phyloP scores from a whole-genome alignment of 2,888 invertebrate species.

The Seira musarum region DNA sequence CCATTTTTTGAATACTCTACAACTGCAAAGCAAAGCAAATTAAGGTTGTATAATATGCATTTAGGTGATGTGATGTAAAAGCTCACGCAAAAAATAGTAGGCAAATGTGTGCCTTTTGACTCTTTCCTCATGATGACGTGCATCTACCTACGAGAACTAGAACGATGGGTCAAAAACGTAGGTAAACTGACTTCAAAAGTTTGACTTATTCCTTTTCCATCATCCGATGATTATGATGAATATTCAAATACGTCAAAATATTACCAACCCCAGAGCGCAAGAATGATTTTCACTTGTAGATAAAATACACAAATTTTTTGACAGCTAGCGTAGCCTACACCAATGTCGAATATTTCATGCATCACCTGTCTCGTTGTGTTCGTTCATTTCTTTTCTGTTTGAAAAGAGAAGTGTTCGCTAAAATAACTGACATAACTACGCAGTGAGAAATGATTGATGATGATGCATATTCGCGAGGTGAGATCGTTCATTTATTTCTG shows the following conservation, averaged over 20 bases:
- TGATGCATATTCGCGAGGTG: conserved; percentile 33
- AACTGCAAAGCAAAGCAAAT: too few species aligned
- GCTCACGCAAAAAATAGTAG: too few species aligned
- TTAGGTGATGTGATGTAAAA: too few species aligned
- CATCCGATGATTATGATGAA: conserved; percentile 51
- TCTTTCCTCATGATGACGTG: neutral
- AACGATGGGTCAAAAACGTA: neutral
- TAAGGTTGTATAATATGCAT: too few species aligned
- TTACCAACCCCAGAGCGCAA: conserved; percentile 40
- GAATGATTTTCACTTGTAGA: conserved; percentile 32
- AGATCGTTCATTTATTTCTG: conserved; percentile 36
- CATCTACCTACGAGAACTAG: neutral
- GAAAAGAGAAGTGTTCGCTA: too few species aligned
- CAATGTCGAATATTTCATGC: conserved; percentile 50
- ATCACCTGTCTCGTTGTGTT: conserved; percentile 38
- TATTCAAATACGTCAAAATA: conserved; percentile 49
- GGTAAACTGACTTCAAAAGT: neutral
- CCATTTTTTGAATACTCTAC: too few species aligned
- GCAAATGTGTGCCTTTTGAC: too few species aligned
- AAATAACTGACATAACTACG: neutral
- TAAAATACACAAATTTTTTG: conserved; percentile 34
- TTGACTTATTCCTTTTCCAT: conserved; percentile 34
- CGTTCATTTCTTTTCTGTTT: too few species aligned
- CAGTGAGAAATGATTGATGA: conserved; percentile 49
- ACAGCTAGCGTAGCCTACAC: conserved; percentile 33